These are phyloP conservation scores for Zaprionus taronus DNA, from an alignment of 1,140 invertebrate species.

Conservation along the genomic window DNA sequence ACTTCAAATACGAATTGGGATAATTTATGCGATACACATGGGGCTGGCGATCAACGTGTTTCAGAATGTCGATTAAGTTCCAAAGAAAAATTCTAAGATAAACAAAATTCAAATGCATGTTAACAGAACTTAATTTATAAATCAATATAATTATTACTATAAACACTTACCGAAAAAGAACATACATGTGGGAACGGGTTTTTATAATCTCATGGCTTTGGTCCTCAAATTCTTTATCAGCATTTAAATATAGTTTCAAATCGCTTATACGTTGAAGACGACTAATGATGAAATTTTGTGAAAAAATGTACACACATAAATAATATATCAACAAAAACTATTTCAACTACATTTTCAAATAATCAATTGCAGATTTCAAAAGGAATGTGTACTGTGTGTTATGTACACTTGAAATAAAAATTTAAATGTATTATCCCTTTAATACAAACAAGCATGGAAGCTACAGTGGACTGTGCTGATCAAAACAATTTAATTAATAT, in stretches of 20 bases:
- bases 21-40: constrained; percentile 48
- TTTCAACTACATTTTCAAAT: too few relatives aligned
- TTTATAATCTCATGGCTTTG: constrained; percentile 59
- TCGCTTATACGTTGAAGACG: constrained; percentile 62
- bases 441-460: too few relatives aligned
- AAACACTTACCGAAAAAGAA: constrained; percentile 56
- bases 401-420: too few relatives aligned
- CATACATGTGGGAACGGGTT: constrained; percentile 63
- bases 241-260: constrained; percentile 39
- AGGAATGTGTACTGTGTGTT: too few relatives aligned
- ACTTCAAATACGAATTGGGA: constrained; percentile 67
- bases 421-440: too few relatives aligned
- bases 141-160: background rate
- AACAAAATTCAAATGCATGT: background rate
- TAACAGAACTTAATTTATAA: background rate
- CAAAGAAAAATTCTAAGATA: constrained; percentile 58
- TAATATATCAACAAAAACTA: too few relatives aligned
- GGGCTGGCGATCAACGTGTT: constrained; percentile 60
- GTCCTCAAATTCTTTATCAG: constrained; percentile 45
- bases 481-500: too few relatives aligned
- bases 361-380: too few relatives aligned
- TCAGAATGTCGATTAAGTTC: constrained; percentile 69
- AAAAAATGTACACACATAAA: too few relatives aligned
- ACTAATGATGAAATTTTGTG: constrained; percentile 27
- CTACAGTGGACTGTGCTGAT: too few relatives aligned